Base-by-base conservation (phyloP, 2,797 vertebrate genomes). In the Pelochelys cantorii region DNA sequence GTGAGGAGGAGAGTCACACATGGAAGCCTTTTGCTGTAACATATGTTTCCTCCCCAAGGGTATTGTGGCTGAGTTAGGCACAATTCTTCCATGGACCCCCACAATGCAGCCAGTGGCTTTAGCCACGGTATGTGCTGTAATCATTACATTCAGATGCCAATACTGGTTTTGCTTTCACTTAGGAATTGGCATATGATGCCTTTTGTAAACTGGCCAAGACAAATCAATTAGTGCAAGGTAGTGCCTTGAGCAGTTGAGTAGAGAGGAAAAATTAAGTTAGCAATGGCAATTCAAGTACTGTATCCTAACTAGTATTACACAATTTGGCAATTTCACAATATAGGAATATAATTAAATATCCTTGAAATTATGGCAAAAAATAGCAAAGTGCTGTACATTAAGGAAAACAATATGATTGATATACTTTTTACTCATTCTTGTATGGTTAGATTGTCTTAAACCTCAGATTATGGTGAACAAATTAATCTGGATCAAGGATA, bases 121-220 rank as follows among this genome's bases (percentile, higher is more conserved):
- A 95, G 18, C 52, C 11, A 85, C 29, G 34, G 74, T 95, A 59
- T 84, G 25, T 7, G 1, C 68, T 7, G 9, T 81, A 29, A 34
- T 87, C 79, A 74, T 55, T 95, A 42, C 52, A 14, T 75, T 91
- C 81, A 92, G 81, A 90, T 59, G 83, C 77, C 81, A 80, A 57
- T 89, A 74, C 59, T 94, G 60, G 91, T 79, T 90, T 96, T 97
- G 91, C 96, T 85, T 89, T 95, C 91, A 90, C 96, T 95, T 94
- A 94, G 54, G 34, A 78, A 88, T 97, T 96, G 96, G 54, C 86
- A 86, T 96, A 68, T 90, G 94, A 79, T 93, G 93, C 83, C 85
- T 87, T 79, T 29, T 84, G 14, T 91, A 71, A 94, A 89, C 59
- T 90, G 81, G 88, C 94, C 90, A 94, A 95, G 71, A 71, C 92